Evolutionary conservation across 2,888 invertebrate genomes (phyloP).

Genomic region (Xestia sexstrigata): DNA sequence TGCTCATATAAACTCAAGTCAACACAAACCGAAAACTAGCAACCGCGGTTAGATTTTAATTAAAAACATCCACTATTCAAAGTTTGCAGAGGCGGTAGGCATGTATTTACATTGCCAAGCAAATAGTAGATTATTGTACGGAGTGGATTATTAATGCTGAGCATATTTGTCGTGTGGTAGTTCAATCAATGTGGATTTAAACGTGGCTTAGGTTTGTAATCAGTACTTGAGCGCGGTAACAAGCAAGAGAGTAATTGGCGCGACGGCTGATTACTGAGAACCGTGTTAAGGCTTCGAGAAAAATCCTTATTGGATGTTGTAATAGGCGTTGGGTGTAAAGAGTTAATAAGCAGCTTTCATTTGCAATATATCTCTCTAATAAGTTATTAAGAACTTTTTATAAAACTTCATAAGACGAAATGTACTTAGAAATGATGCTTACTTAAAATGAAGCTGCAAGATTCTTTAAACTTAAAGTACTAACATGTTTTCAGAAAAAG

Average conservation of each 20-base stretch:
- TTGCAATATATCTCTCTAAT: constrained; percentile 1
- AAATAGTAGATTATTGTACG: constrained; percentile 64
- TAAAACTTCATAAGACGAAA: too few relatives aligned
- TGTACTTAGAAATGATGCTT: background rate
- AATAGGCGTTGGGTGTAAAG: constrained; percentile 7
- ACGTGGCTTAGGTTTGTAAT: constrained; percentile 61
- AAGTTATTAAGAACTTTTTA: background rate
- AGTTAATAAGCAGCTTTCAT: constrained; percentile 16
- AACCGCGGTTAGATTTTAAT: constrained; percentile 45
- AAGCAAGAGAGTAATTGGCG: constrained; percentile 31
- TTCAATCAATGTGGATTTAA: constrained; percentile 66
- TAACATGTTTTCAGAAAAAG: background rate
- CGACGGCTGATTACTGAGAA: constrained; percentile 40
- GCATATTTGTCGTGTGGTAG: constrained; percentile 62
- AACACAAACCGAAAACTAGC: constrained; percentile 46
- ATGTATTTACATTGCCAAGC: constrained; percentile 53
- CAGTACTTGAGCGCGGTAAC: constrained; percentile 43
- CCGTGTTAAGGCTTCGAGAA: constrained; percentile 31
- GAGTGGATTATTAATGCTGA: constrained; percentile 57
- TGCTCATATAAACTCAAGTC: constrained; percentile 37
- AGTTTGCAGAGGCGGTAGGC: constrained; percentile 20
- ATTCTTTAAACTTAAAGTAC: background rate
- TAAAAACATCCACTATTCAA: constrained; percentile 55
- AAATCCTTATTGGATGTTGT: constrained; percentile 38
- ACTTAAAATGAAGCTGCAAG: background rate